These are phyloP conservation scores for Scortum barcoo DNA, from an alignment of 2,113 vertebrate species.

Conservation along the genomic window DNA sequence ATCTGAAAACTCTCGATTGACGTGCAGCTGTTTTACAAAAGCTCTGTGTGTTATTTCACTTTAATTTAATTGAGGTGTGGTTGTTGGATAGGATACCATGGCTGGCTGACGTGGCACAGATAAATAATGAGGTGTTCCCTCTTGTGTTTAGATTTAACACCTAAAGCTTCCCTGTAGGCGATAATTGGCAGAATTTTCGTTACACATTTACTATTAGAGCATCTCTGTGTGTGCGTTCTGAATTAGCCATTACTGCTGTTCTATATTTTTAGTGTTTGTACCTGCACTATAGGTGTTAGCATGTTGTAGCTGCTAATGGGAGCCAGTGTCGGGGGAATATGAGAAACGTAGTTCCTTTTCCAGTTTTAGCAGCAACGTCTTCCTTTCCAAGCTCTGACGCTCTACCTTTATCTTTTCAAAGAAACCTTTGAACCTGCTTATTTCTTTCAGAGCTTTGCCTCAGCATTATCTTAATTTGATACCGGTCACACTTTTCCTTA, in stretches of 20 bases:
- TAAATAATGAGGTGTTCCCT: neutral
- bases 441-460: neutral
- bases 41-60: no score
- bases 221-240: neutral
- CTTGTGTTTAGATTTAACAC: neutral
- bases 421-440: neutral
- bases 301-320: conserved; percentile 20
- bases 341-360: conserved; percentile 7
- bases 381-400: neutral
- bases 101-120: neutral
- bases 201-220: neutral
- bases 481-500: no score
- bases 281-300: neutral
- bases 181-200: neutral
- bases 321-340: neutral
- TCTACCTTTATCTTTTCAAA: neutral
- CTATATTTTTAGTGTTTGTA: conserved; percentile 22
- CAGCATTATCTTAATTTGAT: neutral
- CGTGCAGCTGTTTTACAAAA: no score
- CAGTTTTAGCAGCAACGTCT: conserved; percentile 11
- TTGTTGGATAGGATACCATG: neutral
- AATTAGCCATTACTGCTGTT: conserved; percentile 3
- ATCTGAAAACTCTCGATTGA: neutral
- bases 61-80: neutral
- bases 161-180: neutral